Evolutionary conservation across 2,888 invertebrate genomes (phyloP), one percentile per base, ranked within the genome.

Genomic region (Galeopsomyia nigrocyanea): DNA sequence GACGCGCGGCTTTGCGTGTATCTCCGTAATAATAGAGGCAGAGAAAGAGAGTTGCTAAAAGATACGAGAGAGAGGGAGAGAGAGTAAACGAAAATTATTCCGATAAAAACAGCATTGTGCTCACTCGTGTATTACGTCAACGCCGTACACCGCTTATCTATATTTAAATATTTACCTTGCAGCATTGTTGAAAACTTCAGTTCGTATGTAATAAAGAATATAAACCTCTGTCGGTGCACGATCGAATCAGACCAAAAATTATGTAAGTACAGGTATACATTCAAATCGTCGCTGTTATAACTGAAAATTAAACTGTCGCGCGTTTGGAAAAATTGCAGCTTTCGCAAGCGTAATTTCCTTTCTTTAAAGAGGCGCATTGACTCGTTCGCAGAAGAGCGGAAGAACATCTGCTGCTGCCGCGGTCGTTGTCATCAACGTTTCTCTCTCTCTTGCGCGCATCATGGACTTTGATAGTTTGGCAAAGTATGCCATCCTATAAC

Each of bases 401-500:
- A 26, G 22, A 56, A 10, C 39, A 39, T 9, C 39, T 9, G 5
- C 10, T 26, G 31, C 26, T 7, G 39, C 51, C 51, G 61, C 55
- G 68, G 50, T 31, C 51, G 46, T n/a, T 39, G 55, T 21, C 62
- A 39, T 10, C 39, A 10, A 39, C 39, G 39, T 39, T 5, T 26
- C 26, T 26, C 26, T 26, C 26, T 26, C 26, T 39, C 39, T 39
- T 10, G 2, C 39, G 39, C 26, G 26, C 5, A 26, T 26, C n/a
- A 49, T 39, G 50, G 57, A 65, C 47, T 72, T 64, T 58, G 49
- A 72, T 72, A 39, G 47, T 47, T 47, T 47, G 58, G 26, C 57
- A 68, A 72, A 72, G 53, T 72, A 49, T 58, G 51, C 68, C 58
- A 47, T 51, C 57, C 31, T 53, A 39, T 66, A 61, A 71, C 46